Percentiles rank a stretch among this genome's conserved stretches.
Evolutionary conservation across 1,140 invertebrate genomes (phyloP).

Genomic region (Ceratina calcarata): DNA sequence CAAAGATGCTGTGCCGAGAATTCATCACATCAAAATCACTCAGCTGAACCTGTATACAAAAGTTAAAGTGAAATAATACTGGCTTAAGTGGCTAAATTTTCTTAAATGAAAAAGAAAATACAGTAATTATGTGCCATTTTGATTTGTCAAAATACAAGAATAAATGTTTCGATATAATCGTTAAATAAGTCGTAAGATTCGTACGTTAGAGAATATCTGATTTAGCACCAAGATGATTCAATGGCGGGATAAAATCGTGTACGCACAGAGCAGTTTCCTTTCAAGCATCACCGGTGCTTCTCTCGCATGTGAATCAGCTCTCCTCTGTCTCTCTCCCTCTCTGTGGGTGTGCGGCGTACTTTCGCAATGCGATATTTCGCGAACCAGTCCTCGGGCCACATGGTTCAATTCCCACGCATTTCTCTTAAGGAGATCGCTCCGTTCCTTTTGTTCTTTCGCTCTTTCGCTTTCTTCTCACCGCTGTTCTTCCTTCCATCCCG

Average conservation of each 20-base stretch:
- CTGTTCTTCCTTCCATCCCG: constrained; percentile 10
- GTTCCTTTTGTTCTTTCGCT: constrained; percentile 40
- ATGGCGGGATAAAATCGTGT: neutral
- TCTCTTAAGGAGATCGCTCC: constrained; percentile 58
- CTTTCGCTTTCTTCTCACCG: constrained; percentile 36
- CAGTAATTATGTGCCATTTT: too few species aligned
- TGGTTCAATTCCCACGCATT: constrained; percentile 74
- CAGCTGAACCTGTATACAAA: too few species aligned
- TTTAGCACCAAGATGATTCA: too few species aligned
- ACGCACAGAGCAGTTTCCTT: neutral
- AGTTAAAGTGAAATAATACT: too few species aligned
- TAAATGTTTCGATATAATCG: too few species aligned
- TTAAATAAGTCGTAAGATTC: too few species aligned
- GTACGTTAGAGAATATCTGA: too few species aligned
- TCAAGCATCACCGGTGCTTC: neutral
- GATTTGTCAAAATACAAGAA: too few species aligned
- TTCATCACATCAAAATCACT: neutral
- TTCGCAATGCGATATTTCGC: constrained; percentile 74
- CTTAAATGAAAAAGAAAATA: too few species aligned
- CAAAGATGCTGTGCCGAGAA: neutral
- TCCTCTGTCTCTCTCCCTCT: neutral
- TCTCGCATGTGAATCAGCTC: neutral
- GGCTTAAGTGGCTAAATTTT: too few species aligned
- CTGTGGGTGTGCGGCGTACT: constrained; percentile 25
- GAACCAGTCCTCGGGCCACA: constrained; percentile 70